Percentiles rank a stretch among this genome's conserved stretches.
Evolutionary conservation across 2,113 vertebrate genomes (phyloP).

Genomic region (Xiphophorus maculatus): DNA sequence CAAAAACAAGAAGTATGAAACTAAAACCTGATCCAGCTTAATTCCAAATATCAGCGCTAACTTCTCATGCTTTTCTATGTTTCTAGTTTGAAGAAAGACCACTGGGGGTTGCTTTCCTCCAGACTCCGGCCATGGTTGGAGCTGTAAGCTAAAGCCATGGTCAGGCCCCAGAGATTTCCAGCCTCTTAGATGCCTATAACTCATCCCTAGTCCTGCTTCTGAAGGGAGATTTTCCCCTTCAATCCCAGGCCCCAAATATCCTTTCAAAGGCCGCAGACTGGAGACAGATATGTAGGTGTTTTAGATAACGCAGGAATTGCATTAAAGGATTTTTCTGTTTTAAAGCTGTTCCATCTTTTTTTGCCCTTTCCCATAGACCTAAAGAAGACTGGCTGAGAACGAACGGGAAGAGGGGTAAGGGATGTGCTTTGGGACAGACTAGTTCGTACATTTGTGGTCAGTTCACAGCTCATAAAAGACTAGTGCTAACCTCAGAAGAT

Average conservation of each 20-base stretch:
- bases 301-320: constrained; percentile 86
- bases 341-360: constrained; percentile 78
- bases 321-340: constrained; percentile 86
- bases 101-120: constrained; percentile 37
- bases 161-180: constrained; percentile 82
- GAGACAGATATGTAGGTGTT: constrained; percentile 87
- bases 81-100: constrained; percentile 54
- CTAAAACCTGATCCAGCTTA: constrained; percentile 39
- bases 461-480: constrained; percentile 82
- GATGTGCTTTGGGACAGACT: constrained; percentile 70
- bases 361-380: constrained; percentile 79
- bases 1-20: constrained; percentile 38
- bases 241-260: constrained; percentile 77
- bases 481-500: constrained; percentile 71
- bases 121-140: constrained; percentile 69
- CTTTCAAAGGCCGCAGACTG: constrained; percentile 82
- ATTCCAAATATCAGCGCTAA: constrained; percentile 53
- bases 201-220: constrained; percentile 78
- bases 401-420: constrained; percentile 65
- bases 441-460: constrained; percentile 79
- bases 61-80: constrained; percentile 58
- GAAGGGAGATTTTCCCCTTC: constrained; percentile 76
- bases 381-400: constrained; percentile 62
- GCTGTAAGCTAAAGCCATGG: constrained; percentile 78
- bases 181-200: constrained; percentile 84